Evolutionary conservation across 2,888 invertebrate genomes (phyloP), one percentile per base, ranked within the genome.

Genomic region (Poecilus cupreus): DNA sequence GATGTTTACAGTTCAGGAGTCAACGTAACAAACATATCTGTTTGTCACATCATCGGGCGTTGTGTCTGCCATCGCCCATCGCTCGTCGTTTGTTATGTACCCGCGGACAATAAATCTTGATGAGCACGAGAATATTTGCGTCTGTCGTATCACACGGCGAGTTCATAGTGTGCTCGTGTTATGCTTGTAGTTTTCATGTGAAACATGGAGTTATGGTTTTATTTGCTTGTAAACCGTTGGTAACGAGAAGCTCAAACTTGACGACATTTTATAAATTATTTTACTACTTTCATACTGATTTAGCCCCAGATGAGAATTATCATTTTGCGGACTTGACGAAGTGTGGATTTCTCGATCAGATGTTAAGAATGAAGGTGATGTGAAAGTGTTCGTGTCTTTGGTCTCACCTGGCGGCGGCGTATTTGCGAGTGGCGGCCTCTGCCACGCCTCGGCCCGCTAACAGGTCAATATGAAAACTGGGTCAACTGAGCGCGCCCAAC

Each of bases 391-490:
- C 22, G 5, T 32, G 32, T 11, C 16, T 16, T 43, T 20, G 16
- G 20, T 20, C 32, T 43, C 51, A 72, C 80, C 72, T 72, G 70
- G 49, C 80, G 72, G 72, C 57, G 54, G 57, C 11, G 49, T 68
- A 32, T 32, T 32, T 43, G 72, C 46, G 46, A 22, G 32, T 64
- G 82, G 82, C 82, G 83, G 70, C 76, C 82, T 74, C 68, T 83
- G 86, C 87, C 85, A 87, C 87, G 87, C 87, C 87, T 87, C 84
- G 85, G 82, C 46, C 74, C 83, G 85, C 86, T 86, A 86, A 87
- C 87, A 87, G 87, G 87, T 87, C 87, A 87, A 87, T 87, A 87
- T 86, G 86, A 85, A 86, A 87, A 83, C 87, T 87, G 84, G 87
- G 87, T 87, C 87, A 86, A 83, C 82, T 83, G 83, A 83, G 84